Percentiles rank a stretch among this genome's conserved stretches.
Conservation (phyloP, 92 coral and sea anemone species). For the Porites evermanni region DNA sequence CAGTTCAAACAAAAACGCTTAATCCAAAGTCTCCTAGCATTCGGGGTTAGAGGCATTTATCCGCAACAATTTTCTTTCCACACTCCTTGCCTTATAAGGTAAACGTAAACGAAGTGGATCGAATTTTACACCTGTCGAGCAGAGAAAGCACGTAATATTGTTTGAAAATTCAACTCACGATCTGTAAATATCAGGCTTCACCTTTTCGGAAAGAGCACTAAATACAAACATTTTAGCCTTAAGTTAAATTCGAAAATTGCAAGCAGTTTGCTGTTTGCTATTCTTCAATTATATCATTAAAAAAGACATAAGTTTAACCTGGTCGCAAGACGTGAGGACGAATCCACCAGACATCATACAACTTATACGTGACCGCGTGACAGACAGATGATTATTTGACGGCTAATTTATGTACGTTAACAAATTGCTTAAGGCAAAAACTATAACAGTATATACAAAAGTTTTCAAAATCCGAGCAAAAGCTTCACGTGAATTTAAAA, state of each 20-base stretch:
- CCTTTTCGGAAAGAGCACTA: background rate
- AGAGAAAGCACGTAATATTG: background rate
- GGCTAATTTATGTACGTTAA: background rate
- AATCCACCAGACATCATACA: too few species aligned
- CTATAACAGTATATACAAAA: background rate
- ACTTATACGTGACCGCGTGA: background rate
- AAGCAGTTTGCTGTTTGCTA: too few species aligned
- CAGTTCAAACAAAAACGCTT: too few species aligned
- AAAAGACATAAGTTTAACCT: too few species aligned
- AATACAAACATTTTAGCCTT: background rate
- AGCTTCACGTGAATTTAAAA: too few species aligned
- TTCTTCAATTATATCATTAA: too few species aligned
- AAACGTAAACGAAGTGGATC: background rate
- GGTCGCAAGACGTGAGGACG: too few species aligned
- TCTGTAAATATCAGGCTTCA: background rate
- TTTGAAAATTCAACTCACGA: conserved; percentile 34
- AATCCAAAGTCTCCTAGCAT: too few species aligned
- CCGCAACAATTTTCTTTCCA: too few species aligned
- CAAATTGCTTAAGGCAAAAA: background rate
- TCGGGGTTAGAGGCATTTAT: too few species aligned
- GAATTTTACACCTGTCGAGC: conserved; percentile 20
- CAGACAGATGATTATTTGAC: background rate
- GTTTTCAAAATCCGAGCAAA: background rate
- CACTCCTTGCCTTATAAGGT: conserved; percentile 33
- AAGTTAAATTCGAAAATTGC: background rate